Percentiles rank a stretch among this genome's conserved stretches.
These are phyloP conservation scores for Scytalopus superciliaris DNA, from an alignment of 2,113 vertebrate genomes.

Conservation along the genomic window DNA sequence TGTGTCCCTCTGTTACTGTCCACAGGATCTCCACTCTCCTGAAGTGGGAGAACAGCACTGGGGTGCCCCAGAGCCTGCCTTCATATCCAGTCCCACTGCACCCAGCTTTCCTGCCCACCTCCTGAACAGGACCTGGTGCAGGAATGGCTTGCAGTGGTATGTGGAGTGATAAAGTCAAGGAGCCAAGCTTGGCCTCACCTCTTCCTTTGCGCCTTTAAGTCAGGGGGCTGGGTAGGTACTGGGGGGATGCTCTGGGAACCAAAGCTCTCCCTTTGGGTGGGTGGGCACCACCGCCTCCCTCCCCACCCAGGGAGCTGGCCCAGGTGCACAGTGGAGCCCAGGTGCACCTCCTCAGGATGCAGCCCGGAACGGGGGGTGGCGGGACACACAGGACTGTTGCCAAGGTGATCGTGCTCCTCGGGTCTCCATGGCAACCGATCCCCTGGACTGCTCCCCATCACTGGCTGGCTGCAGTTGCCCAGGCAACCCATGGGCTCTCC, in stretches of 20 bases:
- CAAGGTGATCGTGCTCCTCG: background rate
- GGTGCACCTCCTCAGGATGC: background rate
- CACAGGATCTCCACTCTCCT: background rate
- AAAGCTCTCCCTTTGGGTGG: background rate
- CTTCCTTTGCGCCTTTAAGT: background rate
- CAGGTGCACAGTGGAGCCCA: background rate
- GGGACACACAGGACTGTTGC: background rate
- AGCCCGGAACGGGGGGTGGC: background rate
- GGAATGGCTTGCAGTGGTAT: background rate
- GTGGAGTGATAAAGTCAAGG: conserved; percentile 47
- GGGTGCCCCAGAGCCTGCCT: background rate
- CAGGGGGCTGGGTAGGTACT: background rate
- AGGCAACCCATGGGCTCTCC: conserved; percentile 27
- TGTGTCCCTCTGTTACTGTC: background rate
- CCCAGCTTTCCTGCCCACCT: background rate
- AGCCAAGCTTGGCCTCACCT: background rate
- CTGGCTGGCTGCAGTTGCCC: conserved; percentile 50
- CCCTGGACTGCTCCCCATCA: conserved; percentile 44
- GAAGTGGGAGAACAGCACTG: background rate
- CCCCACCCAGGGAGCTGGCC: background rate
- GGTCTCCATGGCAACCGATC: conserved; percentile 50
- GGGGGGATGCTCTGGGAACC: accelerated
- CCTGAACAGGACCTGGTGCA: accelerated
- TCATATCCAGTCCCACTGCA: accelerated
- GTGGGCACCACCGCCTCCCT: background rate